Conservation (phyloP, 2,888 invertebrate genomes). For the Synergus umbraculus region DNA sequence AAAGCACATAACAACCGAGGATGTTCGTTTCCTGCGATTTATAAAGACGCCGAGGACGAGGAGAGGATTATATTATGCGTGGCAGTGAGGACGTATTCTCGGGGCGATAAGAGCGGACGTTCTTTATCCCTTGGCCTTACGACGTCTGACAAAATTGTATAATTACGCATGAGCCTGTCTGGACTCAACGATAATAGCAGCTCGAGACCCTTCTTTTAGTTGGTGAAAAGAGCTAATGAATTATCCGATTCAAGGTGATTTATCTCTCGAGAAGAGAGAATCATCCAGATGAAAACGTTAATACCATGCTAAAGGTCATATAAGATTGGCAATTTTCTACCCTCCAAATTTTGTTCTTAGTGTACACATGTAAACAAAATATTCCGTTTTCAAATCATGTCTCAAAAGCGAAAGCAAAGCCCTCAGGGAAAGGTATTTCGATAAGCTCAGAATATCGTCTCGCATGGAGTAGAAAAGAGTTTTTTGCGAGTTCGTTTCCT, state of each 20-base stretch:
- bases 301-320: neutral
- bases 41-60: neutral
- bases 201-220: neutral
- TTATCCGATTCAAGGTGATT: constrained; percentile 10
- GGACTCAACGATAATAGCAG: constrained; percentile 23
- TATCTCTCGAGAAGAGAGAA: neutral
- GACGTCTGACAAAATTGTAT: constrained; percentile 21
- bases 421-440: neutral
- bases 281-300: neutral
- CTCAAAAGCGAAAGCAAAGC: constrained; percentile 20
- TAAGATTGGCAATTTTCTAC: neutral
- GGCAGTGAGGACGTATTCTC: constrained; percentile 34
- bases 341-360: neutral
- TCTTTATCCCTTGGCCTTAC: constrained; percentile 15
- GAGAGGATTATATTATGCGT: constrained; percentile 27
- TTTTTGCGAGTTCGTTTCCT: constrained; percentile 12
- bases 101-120: constrained; percentile 28
- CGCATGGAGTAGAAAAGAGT: constrained; percentile 5
- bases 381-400: neutral
- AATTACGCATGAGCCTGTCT: constrained; percentile 35
- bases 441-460: constrained; percentile 4
- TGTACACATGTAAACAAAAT: constrained; percentile 12
- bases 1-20: neutral
- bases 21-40: constrained; percentile 28
- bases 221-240: constrained; percentile 5